phyloP scores from a whole-genome alignment of 2,113 vertebrate genomes.

The Elgaria multicarinata region DNA sequence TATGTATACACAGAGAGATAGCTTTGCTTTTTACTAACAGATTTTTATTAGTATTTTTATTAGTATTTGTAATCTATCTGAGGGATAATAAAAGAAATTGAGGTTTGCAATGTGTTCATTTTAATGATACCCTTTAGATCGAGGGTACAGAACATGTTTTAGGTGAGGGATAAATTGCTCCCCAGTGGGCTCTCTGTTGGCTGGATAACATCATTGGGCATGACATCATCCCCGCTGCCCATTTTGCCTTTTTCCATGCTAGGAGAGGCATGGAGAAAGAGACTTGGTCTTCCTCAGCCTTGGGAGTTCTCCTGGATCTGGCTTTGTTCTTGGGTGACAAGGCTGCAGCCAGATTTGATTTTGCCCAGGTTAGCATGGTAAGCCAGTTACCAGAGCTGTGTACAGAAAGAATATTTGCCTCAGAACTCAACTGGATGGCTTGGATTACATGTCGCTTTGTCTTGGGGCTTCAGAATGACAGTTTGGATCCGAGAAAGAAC shows the following conservation, averaged over 20 bases:
- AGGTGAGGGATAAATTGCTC: too few relatives aligned
- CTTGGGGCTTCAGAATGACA: too few relatives aligned
- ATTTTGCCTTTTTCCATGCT: too few relatives aligned
- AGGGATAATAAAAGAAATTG: conserved; percentile 17
- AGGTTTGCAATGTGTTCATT: conserved; percentile 22
- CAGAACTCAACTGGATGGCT: too few relatives aligned
- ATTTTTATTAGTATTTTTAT: conserved; percentile 18
- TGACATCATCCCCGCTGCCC: too few relatives aligned
- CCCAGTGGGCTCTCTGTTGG: too few relatives aligned
- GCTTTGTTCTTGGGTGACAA: not conserved
- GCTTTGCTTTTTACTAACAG: conserved; percentile 24
- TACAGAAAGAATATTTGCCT: too few relatives aligned
- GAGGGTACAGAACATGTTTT: not conserved
- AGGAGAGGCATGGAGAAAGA: too few relatives aligned
- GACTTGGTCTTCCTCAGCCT: too few relatives aligned
- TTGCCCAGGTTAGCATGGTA: not conserved
- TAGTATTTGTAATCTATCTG: conserved; percentile 29
- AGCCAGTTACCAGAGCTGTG: not conserved
- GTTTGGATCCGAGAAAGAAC: too few relatives aligned
- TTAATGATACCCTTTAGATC: conserved; percentile 1
- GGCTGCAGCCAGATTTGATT: not conserved
- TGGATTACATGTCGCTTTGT: too few relatives aligned
- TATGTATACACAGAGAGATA: conserved; percentile 23
- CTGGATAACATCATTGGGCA: too few relatives aligned
- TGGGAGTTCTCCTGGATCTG: not conserved